phyloP scores from a whole-genome alignment of 2,113 vertebrate species.

The Coptodon bakossiorum region DNA sequence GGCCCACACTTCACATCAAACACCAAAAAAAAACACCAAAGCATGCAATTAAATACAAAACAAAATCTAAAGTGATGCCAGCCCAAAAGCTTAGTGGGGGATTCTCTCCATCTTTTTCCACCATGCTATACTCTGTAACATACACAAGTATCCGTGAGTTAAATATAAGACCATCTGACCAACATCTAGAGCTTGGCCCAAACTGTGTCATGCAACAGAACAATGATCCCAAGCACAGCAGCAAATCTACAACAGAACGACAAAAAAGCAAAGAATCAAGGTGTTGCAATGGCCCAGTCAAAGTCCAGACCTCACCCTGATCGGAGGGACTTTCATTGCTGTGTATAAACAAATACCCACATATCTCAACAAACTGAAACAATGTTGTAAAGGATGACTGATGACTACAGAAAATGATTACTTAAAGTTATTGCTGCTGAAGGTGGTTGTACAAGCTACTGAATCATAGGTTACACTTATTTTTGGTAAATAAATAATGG shows the following conservation, averaged over 20 bases:
- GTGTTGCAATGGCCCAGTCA: neutral
- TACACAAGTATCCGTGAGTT: neutral
- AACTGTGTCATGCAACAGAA: neutral
- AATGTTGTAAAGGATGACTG: neutral
- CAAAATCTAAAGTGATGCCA: too few relatives aligned
- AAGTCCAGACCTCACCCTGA: neutral
- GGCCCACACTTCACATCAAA: too few relatives aligned
- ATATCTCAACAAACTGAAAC: neutral
- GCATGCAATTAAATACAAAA: too few relatives aligned
- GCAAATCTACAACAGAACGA: neutral
- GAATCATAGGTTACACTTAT: neutral
- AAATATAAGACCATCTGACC: neutral
- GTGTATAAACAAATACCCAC: neutral
- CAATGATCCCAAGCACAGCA: neutral
- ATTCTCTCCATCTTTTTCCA: too few relatives aligned
- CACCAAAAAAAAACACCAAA: too few relatives aligned
- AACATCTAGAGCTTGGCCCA: neutral
- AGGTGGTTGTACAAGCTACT: neutral
- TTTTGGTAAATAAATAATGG: neutral
- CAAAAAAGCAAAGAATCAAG: neutral
- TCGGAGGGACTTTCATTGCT: neutral
- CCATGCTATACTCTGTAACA: too few relatives aligned
- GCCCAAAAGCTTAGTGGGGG: too few relatives aligned
- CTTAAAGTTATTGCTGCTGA: neutral
- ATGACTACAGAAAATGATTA: neutral